Evolutionary conservation across 2,113 vertebrate genomes (phyloP).

Genomic region (Notothenia coriiceps): DNA sequence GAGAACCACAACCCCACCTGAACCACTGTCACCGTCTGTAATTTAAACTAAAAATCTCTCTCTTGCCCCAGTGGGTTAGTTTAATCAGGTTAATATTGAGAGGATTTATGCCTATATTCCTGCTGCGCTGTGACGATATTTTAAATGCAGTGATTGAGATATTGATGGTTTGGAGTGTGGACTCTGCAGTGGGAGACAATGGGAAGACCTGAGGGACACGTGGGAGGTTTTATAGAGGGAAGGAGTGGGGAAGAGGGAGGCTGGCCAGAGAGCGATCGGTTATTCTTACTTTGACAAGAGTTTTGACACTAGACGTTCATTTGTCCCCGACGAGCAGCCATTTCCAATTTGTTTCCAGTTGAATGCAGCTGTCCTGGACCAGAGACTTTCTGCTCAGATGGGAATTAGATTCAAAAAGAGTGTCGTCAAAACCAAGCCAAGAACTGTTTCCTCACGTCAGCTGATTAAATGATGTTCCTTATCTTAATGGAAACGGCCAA

Average conservation of each 20-base stretch:
- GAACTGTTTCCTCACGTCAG: conserved; percentile 3
- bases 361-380: background rate
- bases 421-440: background rate
- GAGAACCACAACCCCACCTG: conserved; percentile 29
- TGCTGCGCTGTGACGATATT: background rate
- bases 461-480: background rate
- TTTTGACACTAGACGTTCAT: background rate
- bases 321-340: conserved; percentile 12
- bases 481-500: background rate
- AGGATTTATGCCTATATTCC: conserved; percentile 32
- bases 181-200: conserved; percentile 14
- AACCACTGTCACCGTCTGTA: conserved; percentile 7
- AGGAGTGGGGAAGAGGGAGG: background rate
- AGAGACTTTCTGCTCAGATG: background rate
- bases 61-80: background rate
- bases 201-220: conserved; percentile 13
- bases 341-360: conserved; percentile 11
- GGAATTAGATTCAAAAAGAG: background rate
- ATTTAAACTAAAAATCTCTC: conserved; percentile 15
- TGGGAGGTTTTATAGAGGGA: conserved; percentile 24
- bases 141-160: conserved; percentile 30
- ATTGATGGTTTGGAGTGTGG: conserved; percentile 35
- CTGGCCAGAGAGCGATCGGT: background rate
- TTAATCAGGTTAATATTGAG: conserved; percentile 61
- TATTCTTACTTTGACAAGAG: background rate